phyloP scores from a whole-genome alignment of 2,888 invertebrate genomes.

The Chironomus riparius region DNA sequence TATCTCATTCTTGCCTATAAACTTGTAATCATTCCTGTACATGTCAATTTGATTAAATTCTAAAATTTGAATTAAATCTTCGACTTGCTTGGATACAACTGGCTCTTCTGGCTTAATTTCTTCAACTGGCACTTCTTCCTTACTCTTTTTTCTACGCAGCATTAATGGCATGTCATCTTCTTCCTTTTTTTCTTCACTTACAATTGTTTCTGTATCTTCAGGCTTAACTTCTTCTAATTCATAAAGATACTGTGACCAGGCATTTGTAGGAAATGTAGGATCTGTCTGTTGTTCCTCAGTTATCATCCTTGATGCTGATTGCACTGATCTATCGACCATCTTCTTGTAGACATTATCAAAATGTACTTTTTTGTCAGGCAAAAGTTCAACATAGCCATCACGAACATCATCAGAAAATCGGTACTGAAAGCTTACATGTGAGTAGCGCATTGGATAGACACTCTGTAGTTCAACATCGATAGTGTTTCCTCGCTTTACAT shows the following conservation, averaged over 20 bases:
- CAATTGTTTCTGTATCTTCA: constrained; percentile 28
- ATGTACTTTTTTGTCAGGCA: constrained; percentile 46
- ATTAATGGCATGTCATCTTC: constrained; percentile 29
- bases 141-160: constrained; percentile 20
- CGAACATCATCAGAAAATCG: constrained; percentile 50
- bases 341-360: constrained; percentile 49
- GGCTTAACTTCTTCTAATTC: constrained; percentile 32
- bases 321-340: constrained; percentile 50
- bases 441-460: constrained; percentile 47
- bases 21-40: constrained; percentile 41
- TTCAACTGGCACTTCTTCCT: constrained; percentile 29
- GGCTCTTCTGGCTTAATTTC: constrained; percentile 31
- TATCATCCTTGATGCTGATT: constrained; percentile 47
- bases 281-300: constrained; percentile 55
- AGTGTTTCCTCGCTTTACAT: constrained; percentile 48
- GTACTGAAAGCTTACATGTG: constrained; percentile 45
- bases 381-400: constrained; percentile 61
- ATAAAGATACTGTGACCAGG: constrained; percentile 58
- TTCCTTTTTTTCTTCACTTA: constrained; percentile 37
- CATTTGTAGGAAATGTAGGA: constrained; percentile 57
- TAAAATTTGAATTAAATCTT: constrained; percentile 36
- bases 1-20: constrained; percentile 34
- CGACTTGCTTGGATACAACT: constrained; percentile 36
- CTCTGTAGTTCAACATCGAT: constrained; percentile 59
- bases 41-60: constrained; percentile 43